phyloP scores from a whole-genome alignment of 2,797 vertebrate species.

The Amazonetta brasiliensis region DNA sequence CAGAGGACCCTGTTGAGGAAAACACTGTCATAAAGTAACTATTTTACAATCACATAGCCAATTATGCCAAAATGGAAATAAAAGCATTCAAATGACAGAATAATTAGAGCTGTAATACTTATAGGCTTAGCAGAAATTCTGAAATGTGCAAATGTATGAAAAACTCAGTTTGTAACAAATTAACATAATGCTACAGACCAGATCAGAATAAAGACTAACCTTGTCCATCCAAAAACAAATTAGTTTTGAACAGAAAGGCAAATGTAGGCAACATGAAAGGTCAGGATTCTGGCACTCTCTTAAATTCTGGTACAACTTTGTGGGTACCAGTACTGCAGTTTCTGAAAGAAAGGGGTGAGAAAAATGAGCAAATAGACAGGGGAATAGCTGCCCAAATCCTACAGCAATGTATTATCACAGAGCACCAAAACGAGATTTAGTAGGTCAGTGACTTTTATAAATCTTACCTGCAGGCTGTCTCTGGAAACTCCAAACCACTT shows the following conservation, averaged over 20 bases:
- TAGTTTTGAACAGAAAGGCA: neutral
- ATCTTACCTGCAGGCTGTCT: neutral
- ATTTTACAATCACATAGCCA: conserved; percentile 10
- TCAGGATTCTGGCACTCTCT: neutral
- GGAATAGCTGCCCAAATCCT: neutral
- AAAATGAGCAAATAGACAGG: neutral
- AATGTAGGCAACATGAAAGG: neutral
- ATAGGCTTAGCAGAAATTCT: conserved; percentile 14
- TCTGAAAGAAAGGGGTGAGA: neutral
- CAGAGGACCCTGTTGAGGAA: neutral
- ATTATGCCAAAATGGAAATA: conserved; percentile 29
- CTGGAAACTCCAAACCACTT: neutral
- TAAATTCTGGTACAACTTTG: neutral
- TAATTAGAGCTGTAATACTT: conserved; percentile 40
- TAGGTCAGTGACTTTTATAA: neutral
- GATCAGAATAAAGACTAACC: conserved; percentile 6
- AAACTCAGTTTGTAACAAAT: conserved; percentile 1
- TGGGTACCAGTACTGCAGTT: neutral
- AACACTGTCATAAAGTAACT: neutral
- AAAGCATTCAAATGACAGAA: conserved; percentile 49
- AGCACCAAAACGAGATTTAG: neutral
- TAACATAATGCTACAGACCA: neutral
- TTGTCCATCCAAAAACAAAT: neutral
- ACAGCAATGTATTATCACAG: neutral
- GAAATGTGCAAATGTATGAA: conserved; percentile 12